Base-by-base conservation (phyloP, 2,888 invertebrate genomes). In the Resseliella maxima region DNA sequence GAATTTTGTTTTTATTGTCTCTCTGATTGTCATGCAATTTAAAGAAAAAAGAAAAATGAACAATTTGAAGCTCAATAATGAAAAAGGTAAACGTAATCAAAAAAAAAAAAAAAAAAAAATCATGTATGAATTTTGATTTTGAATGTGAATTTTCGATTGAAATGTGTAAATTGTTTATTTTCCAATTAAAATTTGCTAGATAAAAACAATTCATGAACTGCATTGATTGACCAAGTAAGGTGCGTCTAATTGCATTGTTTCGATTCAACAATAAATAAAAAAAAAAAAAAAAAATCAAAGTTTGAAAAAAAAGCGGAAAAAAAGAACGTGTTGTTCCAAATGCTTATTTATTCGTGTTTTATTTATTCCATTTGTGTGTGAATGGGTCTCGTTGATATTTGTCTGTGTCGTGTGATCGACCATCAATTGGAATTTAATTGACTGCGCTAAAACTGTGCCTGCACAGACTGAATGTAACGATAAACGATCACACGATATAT, bases 391-490 rank as follows among this genome's bases (percentile, higher is more conserved):
- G 59, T 24, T 24, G 59, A 59, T 59, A 50, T 59, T 59, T n/a
- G 18, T 59, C 59, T 50, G 50, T 50, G 10, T 18, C 21, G 10
- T 18, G 10, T 21, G 21, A 24, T 59, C n/a, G 15, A 59, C 3
- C 24, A 24, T 59, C 59, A 59, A 24, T 59, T 59, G 59, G 59
- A 59, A 59, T 59, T 59, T 24, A 59, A 59, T 59, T 59, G 59
- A 59, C 24, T 24, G 59, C 5, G 24, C 24, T 3, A 3, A n/a
- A 18, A 50, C 12, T n/a, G n/a, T 59, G 21, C 50, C 2, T 21
- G 21, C 10, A 50, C 21, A 50, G 21, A 50, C 2, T 50, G 10
- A 18, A 2, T 8, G 50, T 3, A 2, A 21, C 50, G 50, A 59
- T 24, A 59, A 59, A 59, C 59, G 59, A 59, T 59, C 59, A 59